A percentile compares a stretch with the other conserved stretches of the same genome.
Conservation (phyloP, 1,140 invertebrate species). For the Brachionus paranguensis region DNA sequence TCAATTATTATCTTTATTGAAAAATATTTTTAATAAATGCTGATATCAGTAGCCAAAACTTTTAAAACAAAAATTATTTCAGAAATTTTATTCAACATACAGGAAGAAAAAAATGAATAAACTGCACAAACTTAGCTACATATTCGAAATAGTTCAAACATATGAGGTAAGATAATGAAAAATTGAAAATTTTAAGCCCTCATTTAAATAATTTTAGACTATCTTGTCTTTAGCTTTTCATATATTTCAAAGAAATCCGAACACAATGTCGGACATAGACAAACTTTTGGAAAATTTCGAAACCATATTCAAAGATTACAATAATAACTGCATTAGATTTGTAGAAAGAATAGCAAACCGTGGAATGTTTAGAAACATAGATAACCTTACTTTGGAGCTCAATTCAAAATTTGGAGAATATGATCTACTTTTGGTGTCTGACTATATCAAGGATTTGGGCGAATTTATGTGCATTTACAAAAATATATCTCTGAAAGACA, state of each 20-base stretch:
- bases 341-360: not conserved
- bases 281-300: not conserved
- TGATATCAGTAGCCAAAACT: too few species aligned
- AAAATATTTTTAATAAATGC: too few species aligned
- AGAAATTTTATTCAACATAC: not conserved
- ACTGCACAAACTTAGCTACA: not conserved
- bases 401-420: constrained; percentile 28
- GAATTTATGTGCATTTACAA: constrained; percentile 21
- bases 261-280: not conserved
- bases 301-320: not conserved
- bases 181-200: too few species aligned
- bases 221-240: not conserved
- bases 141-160: not conserved
- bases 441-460: not conserved
- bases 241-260: not conserved
- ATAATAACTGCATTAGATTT: not conserved
- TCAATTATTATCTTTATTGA: too few species aligned
- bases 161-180: not conserved
- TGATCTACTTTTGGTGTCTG: not conserved
- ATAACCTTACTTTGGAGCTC: not conserved
- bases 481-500: not conserved
- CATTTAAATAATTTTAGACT: not conserved
- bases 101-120: not conserved
- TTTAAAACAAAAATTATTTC: not conserved
- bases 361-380: not conserved